Percentiles rank a stretch among this genome's conserved stretches.
Conservation (phyloP, 1,140 invertebrate genomes). For the Caenorhabditis elegans region DNA sequence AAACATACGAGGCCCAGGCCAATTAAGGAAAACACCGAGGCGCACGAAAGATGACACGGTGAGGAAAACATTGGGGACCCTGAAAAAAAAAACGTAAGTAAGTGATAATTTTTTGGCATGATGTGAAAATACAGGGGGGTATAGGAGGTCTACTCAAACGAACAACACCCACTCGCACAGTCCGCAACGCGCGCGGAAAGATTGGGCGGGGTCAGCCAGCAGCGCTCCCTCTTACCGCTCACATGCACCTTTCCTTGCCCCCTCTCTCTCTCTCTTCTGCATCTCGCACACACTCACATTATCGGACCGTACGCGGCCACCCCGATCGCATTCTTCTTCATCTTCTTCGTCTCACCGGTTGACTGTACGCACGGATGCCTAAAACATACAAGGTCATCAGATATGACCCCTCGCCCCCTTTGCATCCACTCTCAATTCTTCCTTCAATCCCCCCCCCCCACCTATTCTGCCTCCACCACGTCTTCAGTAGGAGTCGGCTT, state of each 20-base stretch:
- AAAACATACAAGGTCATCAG: conserved; percentile 31
- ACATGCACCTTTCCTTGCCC: not conserved
- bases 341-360: conserved; percentile 9
- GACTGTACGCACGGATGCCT: conserved; percentile 22
- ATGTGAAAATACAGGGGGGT: not conserved
- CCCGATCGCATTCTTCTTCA: conserved; percentile 23
- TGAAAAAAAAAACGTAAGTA: not conserved
- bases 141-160: conserved; percentile 29
- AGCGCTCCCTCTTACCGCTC: conserved; percentile 10
- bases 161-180: conserved; percentile 21
- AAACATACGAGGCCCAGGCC: not conserved
- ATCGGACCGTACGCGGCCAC: conserved; percentile 15
- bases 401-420: conserved; percentile 2
- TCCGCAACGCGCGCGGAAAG: conserved; percentile 21
- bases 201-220: conserved; percentile 28
- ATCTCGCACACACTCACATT: not conserved
- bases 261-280: too few species aligned
- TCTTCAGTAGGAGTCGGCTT: not conserved
- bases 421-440: too few species aligned
- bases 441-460: not conserved
- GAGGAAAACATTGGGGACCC: conserved; percentile 17
- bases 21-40: conserved; percentile 13
- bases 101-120: not conserved
- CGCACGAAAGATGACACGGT: not conserved
- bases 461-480: too few species aligned